A percentile compares a stretch with the other conserved stretches of the same genome.
These are phyloP conservation scores for Callyntrura sp. DNA, from an alignment of 2,888 invertebrate genomes.

Conservation along the genomic window DNA sequence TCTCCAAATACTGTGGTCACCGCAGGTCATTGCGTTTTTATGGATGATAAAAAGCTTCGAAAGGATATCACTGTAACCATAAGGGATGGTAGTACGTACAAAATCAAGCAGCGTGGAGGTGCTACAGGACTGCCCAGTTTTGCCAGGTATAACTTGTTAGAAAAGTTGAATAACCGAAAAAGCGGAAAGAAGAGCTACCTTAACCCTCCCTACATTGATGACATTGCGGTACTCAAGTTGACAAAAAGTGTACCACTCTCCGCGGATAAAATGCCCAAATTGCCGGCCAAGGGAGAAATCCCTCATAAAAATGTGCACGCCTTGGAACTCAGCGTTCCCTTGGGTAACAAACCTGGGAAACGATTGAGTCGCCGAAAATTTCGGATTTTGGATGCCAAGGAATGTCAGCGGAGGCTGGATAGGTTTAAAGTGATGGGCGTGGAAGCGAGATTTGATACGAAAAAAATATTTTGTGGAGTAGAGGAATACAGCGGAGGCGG, in stretches of 20 bases:
- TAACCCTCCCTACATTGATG: not conserved
- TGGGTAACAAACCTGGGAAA: not conserved
- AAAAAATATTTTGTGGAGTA: constrained; percentile 42
- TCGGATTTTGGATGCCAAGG: constrained; percentile 9
- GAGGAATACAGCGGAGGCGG: constrained; percentile 43
- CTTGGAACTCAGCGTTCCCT: not conserved
- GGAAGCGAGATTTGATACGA: constrained; percentile 24
- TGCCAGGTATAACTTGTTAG: constrained; percentile 15
- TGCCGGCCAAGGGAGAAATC: not conserved
- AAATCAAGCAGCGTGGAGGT: not conserved
- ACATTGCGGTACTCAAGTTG: constrained; percentile 49
- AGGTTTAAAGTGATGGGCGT: not conserved
- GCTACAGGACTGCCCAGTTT: not conserved
- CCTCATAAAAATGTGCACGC: not conserved
- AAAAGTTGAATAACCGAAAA: not conserved
- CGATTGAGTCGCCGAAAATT: constrained; percentile 19
- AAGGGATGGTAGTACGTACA: not conserved
- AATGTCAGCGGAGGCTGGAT: constrained; percentile 31
- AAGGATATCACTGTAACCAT: not conserved
- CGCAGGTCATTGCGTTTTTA: constrained; percentile 60
- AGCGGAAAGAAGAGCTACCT: not conserved
- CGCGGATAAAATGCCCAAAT: not conserved
- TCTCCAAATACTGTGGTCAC: constrained; percentile 48
- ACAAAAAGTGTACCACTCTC: not conserved
- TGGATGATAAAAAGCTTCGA: not conserved